Evolutionary conservation across 2,888 invertebrate genomes (phyloP).

Genomic region (Lasioglossum malachurum): DNA sequence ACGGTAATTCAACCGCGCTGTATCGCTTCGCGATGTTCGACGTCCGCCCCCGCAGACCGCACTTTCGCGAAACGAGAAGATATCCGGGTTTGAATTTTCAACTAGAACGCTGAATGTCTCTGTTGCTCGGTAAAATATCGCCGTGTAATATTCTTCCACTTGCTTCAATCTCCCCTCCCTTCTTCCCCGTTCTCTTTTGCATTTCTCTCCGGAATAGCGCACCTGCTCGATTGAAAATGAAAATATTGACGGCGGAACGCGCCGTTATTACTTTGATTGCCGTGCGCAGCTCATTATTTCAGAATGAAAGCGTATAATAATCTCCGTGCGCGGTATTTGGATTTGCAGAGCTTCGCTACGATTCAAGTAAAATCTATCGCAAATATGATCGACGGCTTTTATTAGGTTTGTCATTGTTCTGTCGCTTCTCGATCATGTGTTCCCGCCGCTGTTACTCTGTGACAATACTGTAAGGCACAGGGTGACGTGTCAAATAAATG

Average conservation of each 20-base stretch:
- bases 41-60: not conserved
- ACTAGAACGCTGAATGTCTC: conserved; percentile 7
- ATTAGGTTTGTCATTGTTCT: not conserved
- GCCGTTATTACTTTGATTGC: not conserved
- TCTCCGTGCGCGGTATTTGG: not conserved
- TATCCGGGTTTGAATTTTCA: conserved; percentile 52
- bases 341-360: not conserved
- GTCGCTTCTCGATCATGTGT: too few species aligned
- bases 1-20: conserved; percentile 39
- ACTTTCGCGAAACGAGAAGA: conserved; percentile 44
- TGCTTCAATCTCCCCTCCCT: not conserved
- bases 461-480: too few species aligned
- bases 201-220: conserved; percentile 17
- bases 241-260: conserved; percentile 21
- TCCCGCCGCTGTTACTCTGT: not conserved
- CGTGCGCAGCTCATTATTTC: conserved; percentile 17
- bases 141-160: conserved; percentile 36
- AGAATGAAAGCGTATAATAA: conserved; percentile 14
- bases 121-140: conserved; percentile 50
- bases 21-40: conserved; percentile 35
- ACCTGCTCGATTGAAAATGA: conserved; percentile 39
- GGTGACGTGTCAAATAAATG: too few species aligned
- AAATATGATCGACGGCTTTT: conserved; percentile 8
- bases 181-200: not conserved
- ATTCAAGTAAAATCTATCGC: not conserved